These are phyloP conservation scores for Prunella fulvescens DNA, from an alignment of 2,113 vertebrate species.

Conservation along the genomic window DNA sequence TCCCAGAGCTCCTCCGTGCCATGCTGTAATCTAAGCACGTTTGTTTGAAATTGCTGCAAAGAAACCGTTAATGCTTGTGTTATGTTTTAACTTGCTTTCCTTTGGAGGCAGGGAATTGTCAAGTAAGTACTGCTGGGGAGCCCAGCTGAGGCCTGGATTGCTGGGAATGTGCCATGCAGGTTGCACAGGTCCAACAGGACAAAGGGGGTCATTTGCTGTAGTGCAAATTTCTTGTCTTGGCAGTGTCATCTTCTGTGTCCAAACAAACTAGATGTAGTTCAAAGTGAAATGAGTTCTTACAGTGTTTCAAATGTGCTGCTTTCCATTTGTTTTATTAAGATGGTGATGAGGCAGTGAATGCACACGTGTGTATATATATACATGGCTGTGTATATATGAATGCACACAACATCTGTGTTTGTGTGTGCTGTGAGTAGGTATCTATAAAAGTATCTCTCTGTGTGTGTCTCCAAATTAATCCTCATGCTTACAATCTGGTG, in stretches of 20 bases:
- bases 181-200: neutral
- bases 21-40: neutral
- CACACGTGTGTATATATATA: conserved; percentile 55
- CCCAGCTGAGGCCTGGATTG: conserved; percentile 25
- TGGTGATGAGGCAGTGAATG: conserved; percentile 27
- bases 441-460: neutral
- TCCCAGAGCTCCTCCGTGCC: neutral
- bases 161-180: conserved; percentile 8
- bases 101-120: conserved; percentile 98
- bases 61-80: conserved; percentile 87
- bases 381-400: conserved; percentile 66
- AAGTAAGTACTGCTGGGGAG: conserved; percentile 83
- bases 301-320: conserved; percentile 11
- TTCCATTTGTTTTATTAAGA: conserved; percentile 32
- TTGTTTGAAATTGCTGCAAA: conserved; percentile 57
- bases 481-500: conserved; percentile 1
- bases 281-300: neutral
- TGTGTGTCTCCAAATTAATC: neutral
- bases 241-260: neutral
- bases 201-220: neutral
- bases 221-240: conserved; percentile 17
- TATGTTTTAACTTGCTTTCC: conserved; percentile 96
- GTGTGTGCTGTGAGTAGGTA: conserved; percentile 21
- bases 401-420: conserved; percentile 34
- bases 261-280: conserved; percentile 10